Conservation (phyloP, 2,797 vertebrate species). For the Urosaurus nigricauda region DNA sequence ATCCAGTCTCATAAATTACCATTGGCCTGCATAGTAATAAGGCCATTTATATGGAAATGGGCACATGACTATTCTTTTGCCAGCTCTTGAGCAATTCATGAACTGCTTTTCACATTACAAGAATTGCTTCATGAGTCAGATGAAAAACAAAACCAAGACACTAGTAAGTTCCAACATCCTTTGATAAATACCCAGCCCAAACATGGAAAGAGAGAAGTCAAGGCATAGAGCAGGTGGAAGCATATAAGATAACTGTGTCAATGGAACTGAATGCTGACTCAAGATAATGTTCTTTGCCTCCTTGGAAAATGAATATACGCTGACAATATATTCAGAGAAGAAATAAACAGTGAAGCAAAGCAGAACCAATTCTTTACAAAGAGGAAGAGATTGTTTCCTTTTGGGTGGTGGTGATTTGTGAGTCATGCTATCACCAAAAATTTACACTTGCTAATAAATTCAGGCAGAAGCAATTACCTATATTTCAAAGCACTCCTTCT, state of each 20-base stretch:
- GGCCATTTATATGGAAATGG: conserved; percentile 69
- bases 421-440: conserved; percentile 19
- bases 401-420: conserved; percentile 13
- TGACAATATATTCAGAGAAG: conserved; percentile 31
- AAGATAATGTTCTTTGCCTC: conserved; percentile 38
- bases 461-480: neutral
- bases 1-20: conserved; percentile 60
- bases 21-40: conserved; percentile 55
- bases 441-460: neutral
- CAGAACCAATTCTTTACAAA: conserved; percentile 8
- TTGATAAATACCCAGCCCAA: conserved; percentile 56
- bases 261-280: neutral
- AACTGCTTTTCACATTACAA: conserved; percentile 48
- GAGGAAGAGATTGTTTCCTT: conserved; percentile 10
- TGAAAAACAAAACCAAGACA: conserved; percentile 54
- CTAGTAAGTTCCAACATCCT: conserved; percentile 51
- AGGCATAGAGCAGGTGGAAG: conserved; percentile 40
- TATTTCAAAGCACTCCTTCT: neutral
- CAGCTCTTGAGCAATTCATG: conserved; percentile 63
- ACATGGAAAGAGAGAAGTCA: conserved; percentile 33
- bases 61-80: conserved; percentile 45
- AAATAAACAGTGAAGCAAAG: conserved; percentile 29
- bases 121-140: conserved; percentile 61
- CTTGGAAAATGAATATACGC: conserved; percentile 25
- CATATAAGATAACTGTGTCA: conserved; percentile 22